A percentile compares a stretch with the other conserved stretches of the same genome.
Conservation (phyloP, 2,888 invertebrate species). For the Hesperia comma region DNA sequence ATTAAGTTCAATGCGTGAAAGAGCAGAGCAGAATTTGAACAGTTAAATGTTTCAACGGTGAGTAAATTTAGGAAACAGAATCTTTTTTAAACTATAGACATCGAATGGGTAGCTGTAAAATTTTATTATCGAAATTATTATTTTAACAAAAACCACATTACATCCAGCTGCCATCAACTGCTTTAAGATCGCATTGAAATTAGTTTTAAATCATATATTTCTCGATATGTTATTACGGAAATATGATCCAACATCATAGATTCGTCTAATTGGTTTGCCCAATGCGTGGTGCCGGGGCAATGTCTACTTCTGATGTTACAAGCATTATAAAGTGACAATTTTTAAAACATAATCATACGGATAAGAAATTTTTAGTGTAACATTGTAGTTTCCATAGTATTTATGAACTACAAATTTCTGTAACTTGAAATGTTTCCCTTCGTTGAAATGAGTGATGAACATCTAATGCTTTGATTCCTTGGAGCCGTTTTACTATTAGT, state of each 20-base stretch:
- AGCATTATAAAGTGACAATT: not conserved
- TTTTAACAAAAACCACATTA: not conserved
- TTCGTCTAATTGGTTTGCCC: not conserved
- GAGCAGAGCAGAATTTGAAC: not conserved
- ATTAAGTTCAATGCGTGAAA: not conserved
- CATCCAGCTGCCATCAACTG: not conserved
- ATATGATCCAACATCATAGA: not conserved
- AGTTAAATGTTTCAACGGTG: too few relatives aligned
- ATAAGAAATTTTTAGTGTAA: not conserved
- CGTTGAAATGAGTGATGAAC: too few relatives aligned
- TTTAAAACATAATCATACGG: not conserved
- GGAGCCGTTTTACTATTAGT: too few relatives aligned
- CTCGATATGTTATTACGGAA: not conserved
- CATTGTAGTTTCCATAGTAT: too few relatives aligned
- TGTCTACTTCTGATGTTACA: not conserved
- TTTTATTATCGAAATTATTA: too few relatives aligned
- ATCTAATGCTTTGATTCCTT: too few relatives aligned
- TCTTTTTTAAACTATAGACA: too few relatives aligned
- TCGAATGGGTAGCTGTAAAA: too few relatives aligned
- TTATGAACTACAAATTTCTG: too few relatives aligned
- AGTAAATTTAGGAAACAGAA: too few relatives aligned
- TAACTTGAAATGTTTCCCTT: too few relatives aligned
- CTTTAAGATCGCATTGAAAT: not conserved
- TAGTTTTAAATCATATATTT: not conserved
- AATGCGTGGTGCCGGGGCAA: constrained; percentile 21